phyloP scores from a whole-genome alignment of 2,113 vertebrate genomes.

The Malaclemys terrapin region DNA sequence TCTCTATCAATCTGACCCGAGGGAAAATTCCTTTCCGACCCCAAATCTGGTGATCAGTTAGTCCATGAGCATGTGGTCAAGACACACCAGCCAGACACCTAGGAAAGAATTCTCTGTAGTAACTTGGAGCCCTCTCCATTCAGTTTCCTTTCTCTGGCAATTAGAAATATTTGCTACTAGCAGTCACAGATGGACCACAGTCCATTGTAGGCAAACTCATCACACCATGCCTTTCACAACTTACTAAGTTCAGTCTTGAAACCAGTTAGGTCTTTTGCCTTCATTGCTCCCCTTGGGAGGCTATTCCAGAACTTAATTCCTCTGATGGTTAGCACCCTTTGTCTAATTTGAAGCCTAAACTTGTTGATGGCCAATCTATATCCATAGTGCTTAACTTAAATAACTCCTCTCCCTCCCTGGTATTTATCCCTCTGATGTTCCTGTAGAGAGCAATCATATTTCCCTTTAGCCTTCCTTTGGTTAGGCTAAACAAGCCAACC shows the following conservation, averaged over 20 bases:
- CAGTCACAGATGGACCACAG: no score
- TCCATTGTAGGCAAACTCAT: no score
- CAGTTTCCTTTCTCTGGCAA: not conserved
- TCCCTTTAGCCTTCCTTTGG: not conserved
- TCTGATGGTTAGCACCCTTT: not conserved
- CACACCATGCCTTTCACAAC: no score
- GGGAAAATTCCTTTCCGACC: not conserved
- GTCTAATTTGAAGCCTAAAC: not conserved
- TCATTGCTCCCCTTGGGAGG: no score
- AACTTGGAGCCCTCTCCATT: not conserved
- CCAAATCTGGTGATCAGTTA: not conserved
- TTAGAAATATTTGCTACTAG: not conserved
- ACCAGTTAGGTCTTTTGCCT: no score
- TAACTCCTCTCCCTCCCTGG: not conserved
- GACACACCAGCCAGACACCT: not conserved
- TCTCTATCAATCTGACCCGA: not conserved
- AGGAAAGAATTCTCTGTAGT: not conserved
- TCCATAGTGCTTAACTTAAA: not conserved
- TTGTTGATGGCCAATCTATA: not conserved
- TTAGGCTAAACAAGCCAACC: not conserved
- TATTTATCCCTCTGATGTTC: not conserved
- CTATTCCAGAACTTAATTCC: not conserved
- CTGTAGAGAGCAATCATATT: no score
- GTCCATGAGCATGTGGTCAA: not conserved
- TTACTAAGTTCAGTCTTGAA: no score